Percentiles rank a stretch among this genome's conserved stretches.
Evolutionary conservation across 2,888 invertebrate species (phyloP).

Genomic region (Molanna angustata): DNA sequence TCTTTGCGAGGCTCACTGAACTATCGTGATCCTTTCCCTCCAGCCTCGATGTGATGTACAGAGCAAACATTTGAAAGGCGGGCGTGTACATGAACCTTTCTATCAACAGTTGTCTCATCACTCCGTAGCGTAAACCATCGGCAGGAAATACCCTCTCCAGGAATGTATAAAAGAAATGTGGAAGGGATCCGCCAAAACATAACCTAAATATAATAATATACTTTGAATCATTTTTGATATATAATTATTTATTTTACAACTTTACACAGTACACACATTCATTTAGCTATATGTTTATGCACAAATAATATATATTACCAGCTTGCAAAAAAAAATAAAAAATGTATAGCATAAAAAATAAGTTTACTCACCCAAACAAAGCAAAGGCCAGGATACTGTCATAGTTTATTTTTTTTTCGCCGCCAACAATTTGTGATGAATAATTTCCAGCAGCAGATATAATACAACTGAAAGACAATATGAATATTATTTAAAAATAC

Average conservation of each 20-base stretch:
- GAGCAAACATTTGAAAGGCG: constrained; percentile 67
- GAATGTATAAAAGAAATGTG: constrained; percentile 72
- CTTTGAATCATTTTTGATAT: too few relatives aligned
- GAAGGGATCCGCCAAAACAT: constrained; percentile 75
- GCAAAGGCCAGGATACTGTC: constrained; percentile 72
- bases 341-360: too few relatives aligned
- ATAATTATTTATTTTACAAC: too few relatives aligned
- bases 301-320: not conserved
- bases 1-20: constrained; percentile 61
- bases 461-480: constrained; percentile 63
- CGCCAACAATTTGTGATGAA: constrained; percentile 69
- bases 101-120: constrained; percentile 62
- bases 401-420: constrained; percentile 58
- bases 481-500: too few relatives aligned
- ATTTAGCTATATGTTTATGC: too few relatives aligned
- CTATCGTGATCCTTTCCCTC: constrained; percentile 71
- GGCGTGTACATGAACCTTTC: constrained; percentile 73
- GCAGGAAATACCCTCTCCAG: constrained; percentile 61
- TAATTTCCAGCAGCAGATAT: constrained; percentile 71
- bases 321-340: not conserved
- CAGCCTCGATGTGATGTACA: constrained; percentile 71
- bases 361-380: constrained; percentile 69
- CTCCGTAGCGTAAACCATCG: constrained; percentile 53
- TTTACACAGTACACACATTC: too few relatives aligned
- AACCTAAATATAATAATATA: constrained; percentile 50